These are phyloP conservation scores for Saccostrea echinata DNA, from an alignment of 1,140 invertebrate genomes.

Conservation along the genomic window DNA sequence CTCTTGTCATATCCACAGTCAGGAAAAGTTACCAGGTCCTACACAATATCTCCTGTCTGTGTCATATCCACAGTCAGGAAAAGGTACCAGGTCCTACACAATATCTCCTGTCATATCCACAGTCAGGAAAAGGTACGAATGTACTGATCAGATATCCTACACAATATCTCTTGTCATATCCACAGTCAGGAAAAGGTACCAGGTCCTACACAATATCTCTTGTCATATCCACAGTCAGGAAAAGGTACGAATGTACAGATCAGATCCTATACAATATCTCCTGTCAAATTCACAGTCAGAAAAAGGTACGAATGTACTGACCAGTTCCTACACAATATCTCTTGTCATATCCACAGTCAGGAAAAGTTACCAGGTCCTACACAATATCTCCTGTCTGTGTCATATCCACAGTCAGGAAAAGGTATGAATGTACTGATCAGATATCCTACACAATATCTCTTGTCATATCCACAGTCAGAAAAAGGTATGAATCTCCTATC, in stretches of 20 bases:
- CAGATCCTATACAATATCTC: slow-evolving; percentile 87
- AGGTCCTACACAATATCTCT: slow-evolving; percentile 87
- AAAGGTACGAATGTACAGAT: slow-evolving; percentile 79
- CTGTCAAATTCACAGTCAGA: slow-evolving; percentile 85
- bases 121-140: slow-evolving; percentile 84
- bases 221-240: slow-evolving; percentile 86
- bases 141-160: slow-evolving; percentile 84
- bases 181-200: slow-evolving; percentile 85
- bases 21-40: slow-evolving; percentile 85
- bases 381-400: slow-evolving; percentile 85
- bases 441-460: slow-evolving; percentile 87
- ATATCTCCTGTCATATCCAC: slow-evolving; percentile 86
- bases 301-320: slow-evolving; percentile 85
- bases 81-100: slow-evolving; percentile 86
- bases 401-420: slow-evolving; percentile 86
- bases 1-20: slow-evolving; percentile 85
- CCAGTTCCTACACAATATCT: too few species aligned
- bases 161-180: slow-evolving; percentile 86
- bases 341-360: too few species aligned
- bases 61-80: slow-evolving; percentile 85
- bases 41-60: slow-evolving; percentile 85
- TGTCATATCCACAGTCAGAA: slow-evolving; percentile 86
- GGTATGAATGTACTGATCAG: too few species aligned
- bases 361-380: slow-evolving; percentile 84
- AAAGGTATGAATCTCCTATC: slow-evolving; percentile 79